Evolutionary conservation across 2,797 vertebrate genomes (phyloP).

Genomic region (Tapirus indicus): DNA sequence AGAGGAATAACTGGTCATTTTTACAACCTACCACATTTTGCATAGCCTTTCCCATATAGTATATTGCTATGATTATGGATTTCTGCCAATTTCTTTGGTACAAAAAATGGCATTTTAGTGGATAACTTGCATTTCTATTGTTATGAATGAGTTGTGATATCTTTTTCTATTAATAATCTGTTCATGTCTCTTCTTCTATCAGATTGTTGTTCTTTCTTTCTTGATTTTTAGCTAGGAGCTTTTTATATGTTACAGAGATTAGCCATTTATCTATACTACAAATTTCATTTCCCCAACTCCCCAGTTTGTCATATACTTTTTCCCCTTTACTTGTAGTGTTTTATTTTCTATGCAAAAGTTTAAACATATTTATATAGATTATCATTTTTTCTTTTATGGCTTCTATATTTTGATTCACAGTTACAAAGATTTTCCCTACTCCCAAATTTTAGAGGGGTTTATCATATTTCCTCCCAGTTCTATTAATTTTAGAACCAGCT

Average conservation of each 20-base stretch:
- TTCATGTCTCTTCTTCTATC: neutral
- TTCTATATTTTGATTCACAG: constrained; percentile 30
- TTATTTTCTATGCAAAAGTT: constrained; percentile 30
- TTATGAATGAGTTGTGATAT: neutral
- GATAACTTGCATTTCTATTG: neutral
- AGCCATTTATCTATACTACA: neutral
- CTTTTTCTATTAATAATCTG: neutral
- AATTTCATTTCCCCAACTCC: neutral
- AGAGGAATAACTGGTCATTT: neutral
- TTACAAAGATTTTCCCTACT: neutral
- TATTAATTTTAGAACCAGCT: constrained; percentile 38
- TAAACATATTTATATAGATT: constrained; percentile 35
- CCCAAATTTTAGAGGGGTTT: neutral
- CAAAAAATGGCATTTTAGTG: neutral
- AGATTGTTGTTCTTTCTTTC: neutral
- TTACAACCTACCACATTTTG: neutral
- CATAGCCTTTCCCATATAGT: neutral
- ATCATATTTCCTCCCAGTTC: neutral
- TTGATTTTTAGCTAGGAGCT: neutral
- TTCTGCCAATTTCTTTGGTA: neutral
- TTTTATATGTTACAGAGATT: neutral
- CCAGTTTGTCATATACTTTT: neutral
- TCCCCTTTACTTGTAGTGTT: neutral
- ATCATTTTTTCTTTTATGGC: neutral
- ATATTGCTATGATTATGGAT: neutral